Evolutionary conservation across 2,888 invertebrate genomes (phyloP).

Genomic region (Agonopterix arenella): DNA sequence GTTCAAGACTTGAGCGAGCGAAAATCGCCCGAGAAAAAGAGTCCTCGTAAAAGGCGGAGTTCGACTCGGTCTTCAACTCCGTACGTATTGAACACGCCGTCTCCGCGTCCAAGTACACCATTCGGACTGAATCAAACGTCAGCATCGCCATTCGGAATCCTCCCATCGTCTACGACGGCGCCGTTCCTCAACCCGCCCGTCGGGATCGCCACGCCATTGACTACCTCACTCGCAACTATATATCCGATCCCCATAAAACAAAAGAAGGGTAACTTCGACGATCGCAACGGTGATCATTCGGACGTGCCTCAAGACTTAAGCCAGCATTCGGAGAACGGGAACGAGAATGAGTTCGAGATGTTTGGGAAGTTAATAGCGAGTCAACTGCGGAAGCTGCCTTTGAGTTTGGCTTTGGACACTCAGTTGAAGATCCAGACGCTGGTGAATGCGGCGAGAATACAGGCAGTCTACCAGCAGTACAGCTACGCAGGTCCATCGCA

Average conservation of each 20-base stretch:
- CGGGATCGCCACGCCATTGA: constrained; percentile 66
- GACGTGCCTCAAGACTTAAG: constrained; percentile 65
- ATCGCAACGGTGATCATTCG: constrained; percentile 45
- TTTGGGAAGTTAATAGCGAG: constrained; percentile 69
- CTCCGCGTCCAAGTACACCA: constrained; percentile 66
- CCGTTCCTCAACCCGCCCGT: constrained; percentile 67
- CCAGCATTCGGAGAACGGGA: constrained; percentile 63
- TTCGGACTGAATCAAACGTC: constrained; percentile 54
- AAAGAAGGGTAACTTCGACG: constrained; percentile 52
- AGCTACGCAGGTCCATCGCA: constrained; percentile 68
- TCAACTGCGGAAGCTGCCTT: constrained; percentile 61
- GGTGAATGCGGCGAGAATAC: constrained; percentile 65
- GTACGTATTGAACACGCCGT: constrained; percentile 67
- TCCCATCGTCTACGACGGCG: constrained; percentile 54
- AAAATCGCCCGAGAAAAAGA: constrained; percentile 68
- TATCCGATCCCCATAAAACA: constrained; percentile 64
- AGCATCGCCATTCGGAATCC: constrained; percentile 51
- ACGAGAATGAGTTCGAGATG: constrained; percentile 71
- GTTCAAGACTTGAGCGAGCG: constrained; percentile 69
- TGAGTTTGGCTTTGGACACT: constrained; percentile 64
- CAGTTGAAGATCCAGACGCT: constrained; percentile 67
- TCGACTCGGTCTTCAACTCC: constrained; percentile 67
- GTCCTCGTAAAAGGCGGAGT: constrained; percentile 62
- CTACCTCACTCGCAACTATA: constrained; percentile 63
- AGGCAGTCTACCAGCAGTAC: constrained; percentile 69